Evolutionary conservation across 2,113 vertebrate genomes (phyloP).

Genomic region (Anoura caudifer): DNA sequence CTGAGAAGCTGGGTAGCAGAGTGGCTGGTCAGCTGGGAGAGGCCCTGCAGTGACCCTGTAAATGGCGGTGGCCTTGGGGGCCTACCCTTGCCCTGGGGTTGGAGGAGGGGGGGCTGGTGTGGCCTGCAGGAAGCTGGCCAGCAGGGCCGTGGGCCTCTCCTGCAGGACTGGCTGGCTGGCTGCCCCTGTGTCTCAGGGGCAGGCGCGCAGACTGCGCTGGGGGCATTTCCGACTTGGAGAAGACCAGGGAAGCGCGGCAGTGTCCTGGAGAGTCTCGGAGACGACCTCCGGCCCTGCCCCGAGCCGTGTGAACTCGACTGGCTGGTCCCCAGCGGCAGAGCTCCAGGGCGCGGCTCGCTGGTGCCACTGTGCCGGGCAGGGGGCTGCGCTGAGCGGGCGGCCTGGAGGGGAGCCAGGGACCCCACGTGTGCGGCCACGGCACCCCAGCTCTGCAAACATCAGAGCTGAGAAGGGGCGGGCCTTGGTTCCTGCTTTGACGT

Average conservation of each 20-base stretch:
- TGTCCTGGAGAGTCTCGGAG: not conserved
- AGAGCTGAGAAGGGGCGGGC: not conserved
- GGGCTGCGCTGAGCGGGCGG: not conserved
- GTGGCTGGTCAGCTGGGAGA: not conserved
- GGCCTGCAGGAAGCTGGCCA: not conserved
- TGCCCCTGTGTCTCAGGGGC: not conserved
- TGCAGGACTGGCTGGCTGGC: not conserved
- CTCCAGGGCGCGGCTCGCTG: not conserved
- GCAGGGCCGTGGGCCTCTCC: not conserved
- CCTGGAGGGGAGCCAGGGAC: not conserved
- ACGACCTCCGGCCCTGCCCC: not conserved
- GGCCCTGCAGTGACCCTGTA: not conserved
- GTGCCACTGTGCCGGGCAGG: not conserved
- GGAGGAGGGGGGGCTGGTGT: not conserved
- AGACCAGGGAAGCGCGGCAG: not conserved
- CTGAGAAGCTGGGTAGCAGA: too few species aligned
- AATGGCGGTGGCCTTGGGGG: not conserved
- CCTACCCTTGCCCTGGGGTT: not conserved
- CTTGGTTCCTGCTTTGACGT: not conserved
- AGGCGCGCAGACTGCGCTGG: not conserved
- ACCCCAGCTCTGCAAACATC: not conserved
- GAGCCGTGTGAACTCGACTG: accelerated
- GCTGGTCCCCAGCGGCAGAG: not conserved
- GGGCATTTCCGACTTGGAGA: not conserved
- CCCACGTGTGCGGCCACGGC: not conserved